Evolutionary conservation across 2,888 invertebrate genomes (phyloP).

Genomic region (Thereva unica): DNA sequence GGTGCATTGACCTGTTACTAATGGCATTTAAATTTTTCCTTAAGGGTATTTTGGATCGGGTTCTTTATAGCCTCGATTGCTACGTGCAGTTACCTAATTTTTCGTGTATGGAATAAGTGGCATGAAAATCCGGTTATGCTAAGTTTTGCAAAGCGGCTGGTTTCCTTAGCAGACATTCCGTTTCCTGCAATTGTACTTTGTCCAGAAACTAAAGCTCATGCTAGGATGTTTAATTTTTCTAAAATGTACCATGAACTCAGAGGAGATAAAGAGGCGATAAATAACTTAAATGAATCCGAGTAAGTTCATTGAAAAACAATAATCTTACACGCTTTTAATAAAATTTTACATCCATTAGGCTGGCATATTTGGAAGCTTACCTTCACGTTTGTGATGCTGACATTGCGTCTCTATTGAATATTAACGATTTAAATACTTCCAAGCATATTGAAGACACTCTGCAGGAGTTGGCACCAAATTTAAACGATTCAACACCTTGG

Average conservation of each 20-base stretch:
- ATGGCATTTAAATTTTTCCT: slow-evolving; percentile 42
- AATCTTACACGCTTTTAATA: background rate
- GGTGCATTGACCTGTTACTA: background rate
- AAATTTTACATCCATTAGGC: background rate
- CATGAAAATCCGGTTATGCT: slow-evolving; percentile 72
- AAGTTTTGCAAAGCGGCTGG: slow-evolving; percentile 74
- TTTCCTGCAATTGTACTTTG: slow-evolving; percentile 71
- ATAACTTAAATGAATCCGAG: slow-evolving; percentile 48
- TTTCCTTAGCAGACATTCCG: slow-evolving; percentile 63
- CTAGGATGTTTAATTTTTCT: slow-evolving; percentile 64
- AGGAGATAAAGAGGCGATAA: background rate
- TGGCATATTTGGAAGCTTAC: slow-evolving; percentile 5
- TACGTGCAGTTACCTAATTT: slow-evolving; percentile 64
- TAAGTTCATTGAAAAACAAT: slow-evolving; percentile 41
- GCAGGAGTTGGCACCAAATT: slow-evolving; percentile 60
- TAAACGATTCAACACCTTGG: slow-evolving; percentile 62
- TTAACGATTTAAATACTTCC: slow-evolving; percentile 49
- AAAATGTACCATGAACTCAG: slow-evolving; percentile 9
- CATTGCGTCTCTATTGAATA: slow-evolving; percentile 46
- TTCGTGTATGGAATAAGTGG: slow-evolving; percentile 72
- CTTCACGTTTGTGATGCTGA: slow-evolving; percentile 22
- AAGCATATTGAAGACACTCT: slow-evolving; percentile 63
- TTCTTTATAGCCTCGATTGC: slow-evolving; percentile 65
- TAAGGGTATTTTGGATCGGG: slow-evolving; percentile 68
- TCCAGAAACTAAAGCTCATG: slow-evolving; percentile 66